Conservation (phyloP, 2,113 vertebrate species). For the Peucedramus taeniatus region DNA sequence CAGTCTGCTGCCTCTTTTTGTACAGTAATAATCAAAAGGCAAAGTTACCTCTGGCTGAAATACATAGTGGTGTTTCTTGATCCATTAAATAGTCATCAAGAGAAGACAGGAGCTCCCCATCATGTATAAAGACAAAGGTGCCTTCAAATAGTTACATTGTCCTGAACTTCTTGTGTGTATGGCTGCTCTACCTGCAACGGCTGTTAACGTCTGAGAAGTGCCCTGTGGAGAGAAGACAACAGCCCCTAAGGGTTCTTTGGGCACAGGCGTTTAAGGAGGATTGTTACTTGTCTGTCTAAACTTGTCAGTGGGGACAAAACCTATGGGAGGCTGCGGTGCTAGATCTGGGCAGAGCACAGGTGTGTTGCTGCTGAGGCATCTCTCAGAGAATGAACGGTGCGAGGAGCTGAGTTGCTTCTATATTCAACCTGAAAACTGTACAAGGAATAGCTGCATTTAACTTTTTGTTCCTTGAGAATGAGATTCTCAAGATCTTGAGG, state of each 20-base stretch:
- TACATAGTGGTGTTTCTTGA: background rate
- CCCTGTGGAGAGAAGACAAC: background rate
- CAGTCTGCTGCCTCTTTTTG: background rate
- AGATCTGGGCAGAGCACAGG: background rate
- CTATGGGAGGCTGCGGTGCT: background rate
- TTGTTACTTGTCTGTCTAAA: conserved; percentile 7
- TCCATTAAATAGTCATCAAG: conserved; percentile 7
- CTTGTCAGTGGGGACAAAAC: background rate
- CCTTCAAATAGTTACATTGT: background rate
- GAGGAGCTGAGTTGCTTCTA: background rate
- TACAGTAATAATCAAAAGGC: background rate
- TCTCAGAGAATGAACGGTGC: background rate
- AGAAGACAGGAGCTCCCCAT: conserved; percentile 16
- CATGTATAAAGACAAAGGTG: background rate
- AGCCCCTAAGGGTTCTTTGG: background rate
- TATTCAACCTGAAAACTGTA: background rate
- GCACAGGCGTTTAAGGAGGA: background rate
- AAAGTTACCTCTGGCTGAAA: background rate
- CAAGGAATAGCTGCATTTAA: background rate
- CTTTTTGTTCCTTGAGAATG: background rate
- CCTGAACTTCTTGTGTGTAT: background rate
- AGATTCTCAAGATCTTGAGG: background rate
- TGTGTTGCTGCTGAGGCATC: background rate
- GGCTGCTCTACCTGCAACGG: background rate
- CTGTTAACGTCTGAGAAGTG: conserved; percentile 20